These are phyloP conservation scores for Macrobrachium nipponense DNA, from an alignment of 1,140 invertebrate genomes.

Conservation along the genomic window DNA sequence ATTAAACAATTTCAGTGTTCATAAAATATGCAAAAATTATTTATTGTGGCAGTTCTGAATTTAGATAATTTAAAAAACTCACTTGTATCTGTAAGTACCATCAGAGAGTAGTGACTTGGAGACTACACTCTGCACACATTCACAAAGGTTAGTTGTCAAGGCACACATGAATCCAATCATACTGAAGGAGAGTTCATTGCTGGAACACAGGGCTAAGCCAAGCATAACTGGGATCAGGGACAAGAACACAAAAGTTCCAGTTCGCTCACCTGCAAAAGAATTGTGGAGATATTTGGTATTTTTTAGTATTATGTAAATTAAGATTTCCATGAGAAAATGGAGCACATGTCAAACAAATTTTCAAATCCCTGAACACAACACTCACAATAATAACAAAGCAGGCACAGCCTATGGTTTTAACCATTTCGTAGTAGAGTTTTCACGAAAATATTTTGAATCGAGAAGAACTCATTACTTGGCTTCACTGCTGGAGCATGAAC, in stretches of 20 bases:
- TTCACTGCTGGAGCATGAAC: no score
- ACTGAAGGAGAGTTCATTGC: conserved; percentile 86
- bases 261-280: conserved; percentile 75
- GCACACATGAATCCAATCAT: conserved; percentile 82
- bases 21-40: no score
- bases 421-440: no score
- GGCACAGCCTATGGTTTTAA: no score
- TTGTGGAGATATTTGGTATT: background rate
- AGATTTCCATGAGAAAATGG: background rate
- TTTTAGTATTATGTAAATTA: background rate
- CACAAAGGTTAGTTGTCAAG: conserved; percentile 84
- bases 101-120: conserved; percentile 86
- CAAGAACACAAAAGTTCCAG: conserved; percentile 81
- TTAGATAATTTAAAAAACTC: conserved; percentile 68
- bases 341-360: no score
- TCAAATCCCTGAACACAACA: no score
- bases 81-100: conserved; percentile 84
- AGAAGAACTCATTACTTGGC: no score
- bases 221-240: conserved; percentile 88
- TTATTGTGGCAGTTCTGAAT: conserved; percentile 15
- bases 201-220: conserved; percentile 84
- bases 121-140: conserved; percentile 89
- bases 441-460: no score
- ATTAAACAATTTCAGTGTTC: no score
- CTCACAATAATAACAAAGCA: no score